These are phyloP conservation scores for Nanorana parkeri DNA, from an alignment of 2,113 vertebrate genomes.

Conservation along the genomic window DNA sequence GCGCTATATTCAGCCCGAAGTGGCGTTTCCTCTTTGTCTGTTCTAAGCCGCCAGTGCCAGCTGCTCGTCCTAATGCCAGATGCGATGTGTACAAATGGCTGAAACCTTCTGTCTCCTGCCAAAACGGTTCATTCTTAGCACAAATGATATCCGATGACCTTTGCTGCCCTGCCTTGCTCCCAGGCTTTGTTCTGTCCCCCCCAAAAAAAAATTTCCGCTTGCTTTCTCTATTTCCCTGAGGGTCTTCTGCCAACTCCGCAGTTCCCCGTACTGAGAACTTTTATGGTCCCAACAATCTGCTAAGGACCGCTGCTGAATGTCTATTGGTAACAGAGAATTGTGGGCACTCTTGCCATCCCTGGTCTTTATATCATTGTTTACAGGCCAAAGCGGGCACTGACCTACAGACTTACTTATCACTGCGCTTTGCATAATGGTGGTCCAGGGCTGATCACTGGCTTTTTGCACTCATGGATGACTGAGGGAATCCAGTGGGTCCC, in stretches of 20 bases:
- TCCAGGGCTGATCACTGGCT: neutral
- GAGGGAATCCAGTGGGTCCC: neutral
- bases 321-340: neutral
- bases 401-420: neutral
- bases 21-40: constrained; percentile 34
- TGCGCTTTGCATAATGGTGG: neutral
- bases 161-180: neutral
- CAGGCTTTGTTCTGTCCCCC: neutral
- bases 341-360: neutral
- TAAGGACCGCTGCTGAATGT: constrained; percentile 18
- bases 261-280: neutral
- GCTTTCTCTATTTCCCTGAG: neutral
- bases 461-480: neutral
- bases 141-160: neutral
- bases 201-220: neutral
- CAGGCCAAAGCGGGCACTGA: neutral
- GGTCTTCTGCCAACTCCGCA: neutral
- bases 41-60: constrained; percentile 6
- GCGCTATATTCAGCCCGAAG: constrained; percentile 11
- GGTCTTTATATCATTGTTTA: neutral
- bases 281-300: neutral
- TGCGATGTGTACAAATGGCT: neutral
- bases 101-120: neutral
- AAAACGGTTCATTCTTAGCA: neutral
- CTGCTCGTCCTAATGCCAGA: constrained; percentile 26